Evolutionary conservation across 2,113 vertebrate species (phyloP), one percentile per base, ranked within the genome.

Genomic region (Toxotes chatareus): DNA sequence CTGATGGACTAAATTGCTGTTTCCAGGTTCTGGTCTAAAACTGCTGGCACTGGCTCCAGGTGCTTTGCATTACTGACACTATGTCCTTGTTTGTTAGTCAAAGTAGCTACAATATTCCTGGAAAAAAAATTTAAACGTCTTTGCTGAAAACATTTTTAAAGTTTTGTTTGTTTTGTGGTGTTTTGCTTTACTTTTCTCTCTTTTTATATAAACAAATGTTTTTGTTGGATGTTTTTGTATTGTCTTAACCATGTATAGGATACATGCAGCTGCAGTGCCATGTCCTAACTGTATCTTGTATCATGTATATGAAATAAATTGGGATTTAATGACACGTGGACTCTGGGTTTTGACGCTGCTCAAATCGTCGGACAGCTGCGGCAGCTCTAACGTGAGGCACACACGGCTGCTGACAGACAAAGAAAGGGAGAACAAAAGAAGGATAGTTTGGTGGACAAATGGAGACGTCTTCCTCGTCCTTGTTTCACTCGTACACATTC

Each of bases 281-380:
- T 82, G 65, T 93, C 66, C 84, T 92, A 80, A 86, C 82, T 84
- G 86, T 93, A 86, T 89, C 86, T 91, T 91, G 88, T 93, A 88
- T 88, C 86, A 92, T 91, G 85, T 90, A 87, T 92, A 91, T 85
- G 83, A 82, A 94, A 94, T 94, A 93, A 95, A 95, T 79, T 72
- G 42, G 69, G 73, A 87, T 90, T 79, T 83, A 88, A 84, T 85
- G 56, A 89, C 79, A 75, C 7, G 23, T 53, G 34, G 78, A 16
- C 80, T 86, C 44, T 38, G 40, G 51, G 23, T 77, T 64, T 27
- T 88, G 87, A 91, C 85, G 72, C 91, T 87, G 78, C 19, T 16
- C 53, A 85, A 71, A 69, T 83, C 73, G 46, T 59, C 4, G 5
- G 71, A 44, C 61, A 64, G 44, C 74, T 84, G 76, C 64, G 4